These are phyloP conservation scores for Grallaria varia DNA, from an alignment of 2,113 vertebrate genomes.

Conservation along the genomic window DNA sequence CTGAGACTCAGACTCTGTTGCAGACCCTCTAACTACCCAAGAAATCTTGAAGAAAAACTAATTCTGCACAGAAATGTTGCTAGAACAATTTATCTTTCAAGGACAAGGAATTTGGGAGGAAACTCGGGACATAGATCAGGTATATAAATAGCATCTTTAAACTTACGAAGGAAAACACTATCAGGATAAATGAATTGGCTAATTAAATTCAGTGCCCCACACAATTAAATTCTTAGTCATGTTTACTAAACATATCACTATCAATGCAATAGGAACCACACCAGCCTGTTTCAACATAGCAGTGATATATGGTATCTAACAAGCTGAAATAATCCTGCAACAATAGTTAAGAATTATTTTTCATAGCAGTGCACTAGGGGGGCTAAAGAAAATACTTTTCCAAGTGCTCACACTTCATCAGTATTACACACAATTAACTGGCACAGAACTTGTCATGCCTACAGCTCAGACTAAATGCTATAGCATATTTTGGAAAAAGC, in stretches of 20 bases:
- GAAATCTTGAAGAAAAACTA: neutral
- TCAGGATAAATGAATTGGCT: neutral
- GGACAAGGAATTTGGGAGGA: neutral
- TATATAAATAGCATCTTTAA: neutral
- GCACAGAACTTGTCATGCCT: neutral
- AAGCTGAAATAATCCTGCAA: slow-evolving; percentile 1
- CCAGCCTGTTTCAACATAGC: neutral
- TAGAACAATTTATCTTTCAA: neutral
- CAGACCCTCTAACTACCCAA: neutral
- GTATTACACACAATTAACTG: neutral
- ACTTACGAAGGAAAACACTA: neutral
- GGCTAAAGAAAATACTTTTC: neutral
- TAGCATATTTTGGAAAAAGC: neutral
- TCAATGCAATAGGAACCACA: neutral
- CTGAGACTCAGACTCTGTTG: neutral
- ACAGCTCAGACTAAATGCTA: neutral
- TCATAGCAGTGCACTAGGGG: neutral
- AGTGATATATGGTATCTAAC: neutral
- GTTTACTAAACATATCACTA: neutral
- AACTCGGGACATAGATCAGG: neutral
- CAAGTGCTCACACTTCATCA: neutral
- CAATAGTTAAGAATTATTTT: neutral
- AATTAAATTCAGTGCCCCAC: slow-evolving; percentile 1
- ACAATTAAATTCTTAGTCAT: neutral
- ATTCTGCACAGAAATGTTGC: neutral